phyloP scores from a whole-genome alignment of 2,113 vertebrate genomes.

The Mola mola region DNA sequence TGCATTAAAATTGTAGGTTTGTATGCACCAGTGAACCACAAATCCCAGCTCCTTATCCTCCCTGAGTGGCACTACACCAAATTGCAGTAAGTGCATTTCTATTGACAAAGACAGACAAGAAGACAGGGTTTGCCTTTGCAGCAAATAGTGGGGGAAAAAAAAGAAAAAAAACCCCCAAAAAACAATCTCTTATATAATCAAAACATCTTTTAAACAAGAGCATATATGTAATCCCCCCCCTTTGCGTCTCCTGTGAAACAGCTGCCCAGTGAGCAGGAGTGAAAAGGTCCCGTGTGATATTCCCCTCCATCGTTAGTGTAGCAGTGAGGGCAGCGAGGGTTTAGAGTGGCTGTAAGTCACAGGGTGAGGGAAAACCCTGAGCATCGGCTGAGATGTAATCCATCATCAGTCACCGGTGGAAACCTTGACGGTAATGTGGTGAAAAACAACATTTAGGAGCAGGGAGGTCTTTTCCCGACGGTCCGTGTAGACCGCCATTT shows the following conservation, averaged over 20 bases:
- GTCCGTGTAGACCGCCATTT: slow-evolving; percentile 22
- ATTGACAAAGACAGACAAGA: slow-evolving; percentile 53
- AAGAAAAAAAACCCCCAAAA: neutral
- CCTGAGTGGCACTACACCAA: slow-evolving; percentile 69
- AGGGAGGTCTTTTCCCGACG: slow-evolving; percentile 30
- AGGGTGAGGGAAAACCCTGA: slow-evolving; percentile 41
- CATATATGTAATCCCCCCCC: slow-evolving; percentile 35
- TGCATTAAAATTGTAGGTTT: slow-evolving; percentile 62
- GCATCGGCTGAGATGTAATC: slow-evolving; percentile 50
- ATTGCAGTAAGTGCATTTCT: slow-evolving; percentile 68
- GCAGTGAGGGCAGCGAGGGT: slow-evolving; percentile 33
- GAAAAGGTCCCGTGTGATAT: slow-evolving; percentile 49
- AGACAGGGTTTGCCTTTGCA: slow-evolving; percentile 31
- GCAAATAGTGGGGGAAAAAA: slow-evolving; percentile 16
- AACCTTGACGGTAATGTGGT: slow-evolving; percentile 61
- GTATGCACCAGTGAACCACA: slow-evolving; percentile 36
- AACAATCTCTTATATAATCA: slow-evolving; percentile 49
- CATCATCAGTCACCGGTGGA: slow-evolving; percentile 68
- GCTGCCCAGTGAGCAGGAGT: slow-evolving; percentile 47
- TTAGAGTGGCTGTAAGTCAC: slow-evolving; percentile 44
- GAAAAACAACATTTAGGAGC: slow-evolving; percentile 61
- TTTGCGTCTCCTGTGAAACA: slow-evolving; percentile 43
- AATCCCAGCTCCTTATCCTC: slow-evolving; percentile 42
- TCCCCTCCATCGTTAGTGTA: slow-evolving; percentile 56
- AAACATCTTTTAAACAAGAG: slow-evolving; percentile 63